Conservation (phyloP, 2,113 vertebrate genomes). For the Clarias gariepinus region DNA sequence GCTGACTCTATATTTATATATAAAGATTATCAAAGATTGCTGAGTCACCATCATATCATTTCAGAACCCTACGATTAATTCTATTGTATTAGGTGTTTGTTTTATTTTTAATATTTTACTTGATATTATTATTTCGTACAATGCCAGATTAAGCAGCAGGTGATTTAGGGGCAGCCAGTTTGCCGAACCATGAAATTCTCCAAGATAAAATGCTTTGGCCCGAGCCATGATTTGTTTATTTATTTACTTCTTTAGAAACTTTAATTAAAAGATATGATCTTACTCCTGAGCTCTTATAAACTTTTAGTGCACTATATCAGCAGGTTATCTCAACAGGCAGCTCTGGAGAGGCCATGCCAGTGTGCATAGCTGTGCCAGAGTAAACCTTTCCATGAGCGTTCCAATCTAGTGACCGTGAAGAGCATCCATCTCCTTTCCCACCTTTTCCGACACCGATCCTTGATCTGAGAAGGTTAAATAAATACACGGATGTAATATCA, state of each 20-base stretch:
- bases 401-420: constrained; percentile 30
- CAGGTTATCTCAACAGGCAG: constrained; percentile 45
- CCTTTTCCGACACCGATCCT: constrained; percentile 7
- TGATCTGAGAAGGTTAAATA: constrained; percentile 11
- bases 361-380: constrained; percentile 23
- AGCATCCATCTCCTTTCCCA: neutral
- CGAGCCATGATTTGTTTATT: constrained; percentile 51
- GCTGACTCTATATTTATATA: too few relatives aligned
- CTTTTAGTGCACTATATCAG: constrained; percentile 50
- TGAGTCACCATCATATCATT: constrained; percentile 26
- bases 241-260: constrained; percentile 51
- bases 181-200: constrained; percentile 45
- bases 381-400: constrained; percentile 30
- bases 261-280: constrained; percentile 60
- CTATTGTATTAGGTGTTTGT: neutral
- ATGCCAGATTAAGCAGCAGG: constrained; percentile 42
- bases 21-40: neutral
- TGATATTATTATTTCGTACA: neutral
- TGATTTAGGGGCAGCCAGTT: constrained; percentile 44
- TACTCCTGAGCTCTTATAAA: constrained; percentile 47
- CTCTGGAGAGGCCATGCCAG: constrained; percentile 30
- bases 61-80: neutral
- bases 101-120: neutral
- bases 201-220: constrained; percentile 50
- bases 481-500: neutral